Percentiles rank a stretch among this genome's conserved stretches.
Evolutionary conservation across 1,140 invertebrate genomes (phyloP).

Genomic region (Mercenaria mercenaria): DNA sequence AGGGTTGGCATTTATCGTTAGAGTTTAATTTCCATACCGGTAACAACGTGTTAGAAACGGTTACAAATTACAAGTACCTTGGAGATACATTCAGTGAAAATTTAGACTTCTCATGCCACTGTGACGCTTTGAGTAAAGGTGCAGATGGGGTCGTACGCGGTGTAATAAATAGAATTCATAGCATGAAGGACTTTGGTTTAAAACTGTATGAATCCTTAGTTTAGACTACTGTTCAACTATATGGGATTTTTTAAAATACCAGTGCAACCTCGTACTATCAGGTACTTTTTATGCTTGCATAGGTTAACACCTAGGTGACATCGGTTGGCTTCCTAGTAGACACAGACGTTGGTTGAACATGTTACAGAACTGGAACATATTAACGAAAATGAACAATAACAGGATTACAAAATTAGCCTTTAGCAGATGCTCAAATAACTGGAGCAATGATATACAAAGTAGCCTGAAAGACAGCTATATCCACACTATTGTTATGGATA

Average conservation of each 20-base stretch:
- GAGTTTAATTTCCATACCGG: too few relatives aligned
- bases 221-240: constrained; percentile 42
- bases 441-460: too few relatives aligned
- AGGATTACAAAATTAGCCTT: not conserved
- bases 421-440: too few relatives aligned
- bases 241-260: constrained; percentile 37
- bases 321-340: constrained; percentile 28
- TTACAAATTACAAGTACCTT: too few relatives aligned
- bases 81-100: too few relatives aligned
- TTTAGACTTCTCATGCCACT: too few relatives aligned
- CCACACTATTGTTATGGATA: too few relatives aligned
- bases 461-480: too few relatives aligned
- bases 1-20: too few relatives aligned
- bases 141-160: too few relatives aligned
- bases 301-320: constrained; percentile 51
- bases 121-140: too few relatives aligned
- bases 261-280: constrained; percentile 53
- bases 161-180: not conserved
- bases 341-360: not conserved
- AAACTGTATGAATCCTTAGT: not conserved
- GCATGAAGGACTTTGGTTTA: not conserved
- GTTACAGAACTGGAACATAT: constrained; percentile 36
- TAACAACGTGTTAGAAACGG: too few relatives aligned
- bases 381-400: constrained; percentile 22
- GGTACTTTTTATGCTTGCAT: constrained; percentile 60